Percentiles rank a stretch among this genome's conserved stretches.
phyloP scores from a whole-genome alignment of 2,113 vertebrate species.

The Dipodomys ordii region DNA sequence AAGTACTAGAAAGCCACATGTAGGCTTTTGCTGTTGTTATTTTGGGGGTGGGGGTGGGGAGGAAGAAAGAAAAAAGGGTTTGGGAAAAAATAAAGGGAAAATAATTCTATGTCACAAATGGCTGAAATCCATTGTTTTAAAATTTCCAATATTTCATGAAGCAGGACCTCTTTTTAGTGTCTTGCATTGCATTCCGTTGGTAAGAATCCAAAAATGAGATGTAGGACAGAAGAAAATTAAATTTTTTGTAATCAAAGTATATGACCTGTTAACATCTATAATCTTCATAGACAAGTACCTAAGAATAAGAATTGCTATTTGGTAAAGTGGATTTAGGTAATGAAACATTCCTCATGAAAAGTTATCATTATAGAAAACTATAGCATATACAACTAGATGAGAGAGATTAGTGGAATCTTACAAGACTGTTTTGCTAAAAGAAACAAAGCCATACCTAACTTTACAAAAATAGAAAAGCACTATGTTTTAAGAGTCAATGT shows the following conservation, averaged over 20 bases:
- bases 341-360: neutral
- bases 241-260: slow-evolving; percentile 8
- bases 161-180: slow-evolving; percentile 35
- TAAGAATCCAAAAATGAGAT: slow-evolving; percentile 48
- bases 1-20: neutral
- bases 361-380: slow-evolving; percentile 39
- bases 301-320: slow-evolving; percentile 33
- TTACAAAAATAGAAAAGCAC: slow-evolving; percentile 40
- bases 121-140: slow-evolving; percentile 11
- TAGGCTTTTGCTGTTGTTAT: slow-evolving; percentile 40
- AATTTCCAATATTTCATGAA: slow-evolving; percentile 49
- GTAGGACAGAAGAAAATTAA: slow-evolving; percentile 8
- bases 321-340: neutral
- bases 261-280: slow-evolving; percentile 46
- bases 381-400: neutral
- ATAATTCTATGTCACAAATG: slow-evolving; percentile 51
- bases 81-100: slow-evolving; percentile 14
- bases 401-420: slow-evolving; percentile 30
- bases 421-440: neutral
- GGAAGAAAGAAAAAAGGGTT: neutral
- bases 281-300: neutral
- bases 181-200: neutral
- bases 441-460: slow-evolving; percentile 38
- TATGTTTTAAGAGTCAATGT: neutral
- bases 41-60: neutral